Evolutionary conservation across 2,113 vertebrate species (phyloP).

Genomic region (Asarcornis scutulata): DNA sequence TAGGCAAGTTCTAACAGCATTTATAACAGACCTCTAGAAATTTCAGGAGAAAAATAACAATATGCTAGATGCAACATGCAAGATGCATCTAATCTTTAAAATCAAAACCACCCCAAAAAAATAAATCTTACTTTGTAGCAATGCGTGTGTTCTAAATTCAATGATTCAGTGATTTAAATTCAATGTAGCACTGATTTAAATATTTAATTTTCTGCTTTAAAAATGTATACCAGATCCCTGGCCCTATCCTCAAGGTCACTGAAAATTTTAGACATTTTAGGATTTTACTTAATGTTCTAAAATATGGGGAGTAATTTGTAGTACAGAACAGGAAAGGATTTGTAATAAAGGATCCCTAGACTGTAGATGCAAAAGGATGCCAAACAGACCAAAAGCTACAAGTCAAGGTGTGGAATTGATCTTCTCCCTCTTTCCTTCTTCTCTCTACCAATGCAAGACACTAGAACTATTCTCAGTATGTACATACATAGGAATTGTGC

Average conservation of each 20-base stretch:
- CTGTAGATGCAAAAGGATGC: not conserved
- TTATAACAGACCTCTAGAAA: not conserved
- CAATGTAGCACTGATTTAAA: not conserved
- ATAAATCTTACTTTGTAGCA: not conserved
- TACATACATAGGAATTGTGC: not conserved
- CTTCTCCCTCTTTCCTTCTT: not conserved
- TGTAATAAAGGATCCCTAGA: not conserved
- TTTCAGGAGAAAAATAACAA: not conserved
- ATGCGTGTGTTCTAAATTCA: not conserved
- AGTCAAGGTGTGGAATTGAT: not conserved
- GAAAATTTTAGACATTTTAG: not conserved
- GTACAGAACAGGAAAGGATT: not conserved
- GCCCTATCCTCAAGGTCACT: not conserved
- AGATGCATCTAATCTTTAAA: not conserved
- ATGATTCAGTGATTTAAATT: not conserved
- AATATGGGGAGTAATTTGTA: not conserved
- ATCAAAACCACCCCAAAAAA: not conserved
- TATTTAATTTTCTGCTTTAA: slow-evolving; percentile 7
- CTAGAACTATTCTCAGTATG: not conserved
- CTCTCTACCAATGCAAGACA: not conserved
- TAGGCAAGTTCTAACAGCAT: not conserved
- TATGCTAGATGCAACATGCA: not conserved
- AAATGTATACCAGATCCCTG: not conserved
- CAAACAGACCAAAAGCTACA: not conserved
- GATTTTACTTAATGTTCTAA: not conserved